Evolutionary conservation across 2,113 vertebrate genomes (phyloP).

Genomic region (Thamnaconus septentrionalis): DNA sequence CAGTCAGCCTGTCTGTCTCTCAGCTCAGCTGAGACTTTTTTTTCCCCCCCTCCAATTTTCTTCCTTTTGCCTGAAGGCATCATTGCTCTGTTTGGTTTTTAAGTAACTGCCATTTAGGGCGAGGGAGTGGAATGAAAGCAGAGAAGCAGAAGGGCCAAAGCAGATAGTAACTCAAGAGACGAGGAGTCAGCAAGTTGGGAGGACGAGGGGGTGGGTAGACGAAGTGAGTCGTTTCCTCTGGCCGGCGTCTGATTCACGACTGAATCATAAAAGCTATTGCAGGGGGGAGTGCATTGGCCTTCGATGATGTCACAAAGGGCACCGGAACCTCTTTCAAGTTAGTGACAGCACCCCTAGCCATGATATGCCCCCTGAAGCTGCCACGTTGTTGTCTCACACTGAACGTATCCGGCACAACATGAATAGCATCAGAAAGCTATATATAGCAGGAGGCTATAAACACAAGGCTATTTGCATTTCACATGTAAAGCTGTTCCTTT

Average conservation of each 20-base stretch:
- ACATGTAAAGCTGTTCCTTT: too few relatives aligned
- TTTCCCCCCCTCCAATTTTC: conserved; percentile 13
- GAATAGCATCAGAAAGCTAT: too few relatives aligned
- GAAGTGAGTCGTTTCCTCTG: conserved; percentile 2
- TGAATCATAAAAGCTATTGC: too few relatives aligned
- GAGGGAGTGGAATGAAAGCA: conserved; percentile 24
- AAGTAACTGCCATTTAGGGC: conserved; percentile 21
- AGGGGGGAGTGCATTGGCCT: too few relatives aligned
- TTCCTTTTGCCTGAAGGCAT: conserved; percentile 36
- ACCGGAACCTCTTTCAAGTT: too few relatives aligned
- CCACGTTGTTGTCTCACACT: too few relatives aligned
- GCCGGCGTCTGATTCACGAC: conserved; percentile 3
- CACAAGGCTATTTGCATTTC: too few relatives aligned
- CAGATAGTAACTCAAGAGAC: conserved; percentile 26
- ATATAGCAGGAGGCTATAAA: too few relatives aligned
- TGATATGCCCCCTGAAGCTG: too few relatives aligned
- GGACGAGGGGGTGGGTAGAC: background rate
- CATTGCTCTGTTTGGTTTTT: conserved; percentile 42
- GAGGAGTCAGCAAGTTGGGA: conserved; percentile 23
- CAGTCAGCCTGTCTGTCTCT: conserved; percentile 6
- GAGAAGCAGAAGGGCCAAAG: conserved; percentile 43
- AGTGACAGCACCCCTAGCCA: too few relatives aligned
- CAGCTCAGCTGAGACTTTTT: conserved; percentile 10
- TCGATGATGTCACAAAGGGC: too few relatives aligned
- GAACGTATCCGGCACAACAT: too few relatives aligned